Conservation (phyloP, 2,888 invertebrate species). For the Molanna angustata region DNA sequence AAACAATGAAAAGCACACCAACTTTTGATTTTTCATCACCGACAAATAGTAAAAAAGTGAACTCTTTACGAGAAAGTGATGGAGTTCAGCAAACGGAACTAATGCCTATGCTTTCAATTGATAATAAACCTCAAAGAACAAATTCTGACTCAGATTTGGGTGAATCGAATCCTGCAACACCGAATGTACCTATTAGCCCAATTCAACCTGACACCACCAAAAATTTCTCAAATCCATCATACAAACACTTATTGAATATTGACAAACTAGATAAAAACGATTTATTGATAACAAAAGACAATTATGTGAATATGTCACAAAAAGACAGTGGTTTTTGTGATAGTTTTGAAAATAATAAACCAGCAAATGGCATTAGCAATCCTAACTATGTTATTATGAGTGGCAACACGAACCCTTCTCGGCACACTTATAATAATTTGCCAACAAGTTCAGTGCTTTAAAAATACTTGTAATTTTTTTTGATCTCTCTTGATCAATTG, state of each 20-base stretch:
- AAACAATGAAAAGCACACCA: constrained; percentile 42
- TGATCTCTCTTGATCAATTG: no score
- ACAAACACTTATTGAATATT: constrained; percentile 38
- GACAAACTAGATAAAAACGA: constrained; percentile 33
- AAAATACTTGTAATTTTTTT: no score
- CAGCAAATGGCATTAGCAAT: constrained; percentile 41
- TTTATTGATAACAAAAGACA: constrained; percentile 42
- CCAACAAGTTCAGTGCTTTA: constrained; percentile 19
- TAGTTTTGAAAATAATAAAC: constrained; percentile 29
- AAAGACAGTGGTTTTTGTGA: constrained; percentile 44
- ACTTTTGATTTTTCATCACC: constrained; percentile 55
- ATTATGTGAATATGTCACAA: constrained; percentile 55
- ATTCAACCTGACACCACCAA: constrained; percentile 16
- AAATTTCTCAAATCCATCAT: constrained; percentile 43
- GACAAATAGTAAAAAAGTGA: constrained; percentile 32
- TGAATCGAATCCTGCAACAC: constrained; percentile 17
- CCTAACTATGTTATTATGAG: constrained; percentile 43
- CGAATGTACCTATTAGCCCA: constrained; percentile 3
- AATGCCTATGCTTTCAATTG: constrained; percentile 55
- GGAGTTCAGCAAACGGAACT: constrained; percentile 43
- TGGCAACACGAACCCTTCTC: constrained; percentile 20
- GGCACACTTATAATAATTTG: constrained; percentile 23
- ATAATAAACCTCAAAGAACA: constrained; percentile 36
- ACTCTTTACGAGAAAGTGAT: constrained; percentile 31
- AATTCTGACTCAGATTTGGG: constrained; percentile 47